A percentile compares a stretch with the other conserved stretches of the same genome.
These are phyloP conservation scores for Phalera bucephala DNA, from an alignment of 2,888 invertebrate species.

Conservation along the genomic window DNA sequence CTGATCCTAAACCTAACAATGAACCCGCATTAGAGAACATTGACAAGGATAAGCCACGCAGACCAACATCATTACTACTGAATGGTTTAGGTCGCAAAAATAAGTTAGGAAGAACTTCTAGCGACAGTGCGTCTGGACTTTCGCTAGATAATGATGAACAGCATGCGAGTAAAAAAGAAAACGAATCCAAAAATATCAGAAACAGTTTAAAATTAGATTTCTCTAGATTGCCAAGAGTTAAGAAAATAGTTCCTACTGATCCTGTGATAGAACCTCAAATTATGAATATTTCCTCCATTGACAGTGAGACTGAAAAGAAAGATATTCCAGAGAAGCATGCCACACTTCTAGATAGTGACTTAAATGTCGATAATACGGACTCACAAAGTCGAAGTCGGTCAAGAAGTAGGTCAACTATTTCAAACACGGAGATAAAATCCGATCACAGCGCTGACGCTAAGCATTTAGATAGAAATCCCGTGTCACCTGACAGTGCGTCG, in stretches of 20 bases:
- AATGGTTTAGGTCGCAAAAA: slow-evolving; percentile 80
- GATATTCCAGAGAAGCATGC: slow-evolving; percentile 51
- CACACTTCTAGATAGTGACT: slow-evolving; percentile 44
- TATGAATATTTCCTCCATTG: slow-evolving; percentile 57
- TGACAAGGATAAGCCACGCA: slow-evolving; percentile 72
- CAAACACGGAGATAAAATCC: slow-evolving; percentile 78
- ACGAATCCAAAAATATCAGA: slow-evolving; percentile 58
- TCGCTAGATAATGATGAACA: slow-evolving; percentile 50
- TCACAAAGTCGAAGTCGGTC: slow-evolving; percentile 61
- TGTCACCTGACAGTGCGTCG: slow-evolving; percentile 51
- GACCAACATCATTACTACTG: slow-evolving; percentile 79
- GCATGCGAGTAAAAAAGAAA: slow-evolving; percentile 53
- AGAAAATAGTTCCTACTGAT: slow-evolving; percentile 82
- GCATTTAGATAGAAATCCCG: slow-evolving; percentile 44
- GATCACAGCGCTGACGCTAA: slow-evolving; percentile 58
- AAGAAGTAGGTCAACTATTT: slow-evolving; percentile 68
- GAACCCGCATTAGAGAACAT: slow-evolving; percentile 33
- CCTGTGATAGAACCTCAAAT: slow-evolving; percentile 80
- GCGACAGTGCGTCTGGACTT: slow-evolving; percentile 58
- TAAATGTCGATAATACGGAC: slow-evolving; percentile 37
- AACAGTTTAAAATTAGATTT: slow-evolving; percentile 85
- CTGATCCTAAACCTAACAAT: slow-evolving; percentile 37
- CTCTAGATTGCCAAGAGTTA: slow-evolving; percentile 82
- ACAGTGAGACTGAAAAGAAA: slow-evolving; percentile 62
- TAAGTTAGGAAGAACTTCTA: slow-evolving; percentile 72